These are phyloP conservation scores for Caradrina clavipalpis DNA, from an alignment of 2,888 invertebrate genomes.

Conservation along the genomic window DNA sequence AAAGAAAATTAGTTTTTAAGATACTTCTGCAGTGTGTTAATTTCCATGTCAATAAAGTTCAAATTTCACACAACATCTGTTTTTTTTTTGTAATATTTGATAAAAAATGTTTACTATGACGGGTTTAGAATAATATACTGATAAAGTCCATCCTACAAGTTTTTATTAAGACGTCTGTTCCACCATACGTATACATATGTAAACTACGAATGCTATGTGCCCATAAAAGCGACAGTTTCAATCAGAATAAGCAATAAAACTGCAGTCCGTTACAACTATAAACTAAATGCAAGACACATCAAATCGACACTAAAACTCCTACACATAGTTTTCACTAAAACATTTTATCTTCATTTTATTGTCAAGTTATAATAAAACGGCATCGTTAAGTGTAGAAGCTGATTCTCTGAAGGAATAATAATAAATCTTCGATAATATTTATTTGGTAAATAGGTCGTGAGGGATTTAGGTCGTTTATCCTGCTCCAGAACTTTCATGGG, in stretches of 20 bases:
- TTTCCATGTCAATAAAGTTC: no score
- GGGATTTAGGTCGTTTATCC: slow-evolving; percentile 29
- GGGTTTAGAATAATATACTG: no score
- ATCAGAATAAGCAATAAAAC: slow-evolving; percentile 1
- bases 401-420: slow-evolving; percentile 34
- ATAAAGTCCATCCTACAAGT: no score
- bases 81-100: no score
- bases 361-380: slow-evolving; percentile 30
- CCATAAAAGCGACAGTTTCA: neutral
- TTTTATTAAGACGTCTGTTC: no score
- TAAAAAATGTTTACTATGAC: no score
- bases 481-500: slow-evolving; percentile 26
- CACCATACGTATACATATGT: no score
- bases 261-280: neutral
- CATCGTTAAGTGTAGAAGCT: slow-evolving; percentile 27
- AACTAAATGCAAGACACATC: slow-evolving; percentile 8
- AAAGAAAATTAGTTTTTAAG: no score
- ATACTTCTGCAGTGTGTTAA: no score
- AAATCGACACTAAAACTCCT: slow-evolving; percentile 7
- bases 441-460: slow-evolving; percentile 48
- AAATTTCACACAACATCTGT: no score
- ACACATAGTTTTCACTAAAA: slow-evolving; percentile 8
- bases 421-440: slow-evolving; percentile 49
- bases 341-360: slow-evolving; percentile 38
- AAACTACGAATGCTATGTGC: neutral